These are phyloP conservation scores for Mactra quadrangularis DNA, from an alignment of 1,140 invertebrate species.

Conservation along the genomic window DNA sequence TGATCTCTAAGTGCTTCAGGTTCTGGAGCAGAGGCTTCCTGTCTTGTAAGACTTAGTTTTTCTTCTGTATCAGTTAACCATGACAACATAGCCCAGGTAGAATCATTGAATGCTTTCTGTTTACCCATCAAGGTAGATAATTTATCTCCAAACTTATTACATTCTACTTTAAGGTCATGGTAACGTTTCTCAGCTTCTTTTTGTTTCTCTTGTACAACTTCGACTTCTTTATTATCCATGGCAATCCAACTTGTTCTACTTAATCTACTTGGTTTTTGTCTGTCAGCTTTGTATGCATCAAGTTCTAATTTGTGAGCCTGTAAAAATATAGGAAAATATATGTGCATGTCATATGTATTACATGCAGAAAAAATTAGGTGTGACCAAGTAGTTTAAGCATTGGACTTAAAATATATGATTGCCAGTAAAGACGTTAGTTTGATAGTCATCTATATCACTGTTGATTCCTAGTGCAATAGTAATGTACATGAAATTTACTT, in stretches of 20 bases:
- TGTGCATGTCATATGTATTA: too few species aligned
- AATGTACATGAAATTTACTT: too few species aligned
- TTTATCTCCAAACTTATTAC: conserved; percentile 89
- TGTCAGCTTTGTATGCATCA: conserved; percentile 79
- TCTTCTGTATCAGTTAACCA: conserved; percentile 94
- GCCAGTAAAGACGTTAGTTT: too few species aligned
- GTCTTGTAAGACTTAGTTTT: conserved; percentile 89
- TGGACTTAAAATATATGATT: too few species aligned
- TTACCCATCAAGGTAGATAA: conserved; percentile 92
- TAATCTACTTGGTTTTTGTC: conserved; percentile 71
- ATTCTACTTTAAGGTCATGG: conserved; percentile 87
- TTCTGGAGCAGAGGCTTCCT: conserved; percentile 93
- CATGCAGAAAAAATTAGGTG: too few species aligned
- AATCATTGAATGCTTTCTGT: conserved; percentile 92
- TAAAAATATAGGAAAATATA: conserved; percentile 1
- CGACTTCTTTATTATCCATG: conserved; percentile 79
- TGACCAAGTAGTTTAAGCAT: too few species aligned
- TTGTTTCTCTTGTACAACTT: conserved; percentile 76
- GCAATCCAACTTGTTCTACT: conserved; percentile 75
- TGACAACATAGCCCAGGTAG: conserved; percentile 90
- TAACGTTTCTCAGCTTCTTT: conserved; percentile 84
- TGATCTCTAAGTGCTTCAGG: conserved; percentile 94
- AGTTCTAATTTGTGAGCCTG: conserved; percentile 80
- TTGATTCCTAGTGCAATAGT: too few species aligned
- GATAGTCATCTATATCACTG: too few species aligned